Conservation (phyloP, 2,888 invertebrate species). For the Mylabris sibirica region DNA sequence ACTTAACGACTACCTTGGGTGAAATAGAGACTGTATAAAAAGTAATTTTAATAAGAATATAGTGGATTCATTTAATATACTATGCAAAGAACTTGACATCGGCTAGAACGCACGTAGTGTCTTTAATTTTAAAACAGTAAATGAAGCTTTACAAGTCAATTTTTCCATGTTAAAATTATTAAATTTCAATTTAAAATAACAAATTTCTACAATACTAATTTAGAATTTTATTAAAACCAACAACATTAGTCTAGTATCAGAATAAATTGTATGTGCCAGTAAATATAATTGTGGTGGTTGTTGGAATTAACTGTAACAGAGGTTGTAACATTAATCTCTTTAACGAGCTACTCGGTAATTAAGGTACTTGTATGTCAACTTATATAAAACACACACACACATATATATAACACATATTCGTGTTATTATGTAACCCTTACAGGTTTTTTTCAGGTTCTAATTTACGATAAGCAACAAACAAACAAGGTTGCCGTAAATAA, state of each 20-base stretch:
- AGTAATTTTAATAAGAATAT: slow-evolving; percentile 32
- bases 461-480: background rate
- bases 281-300: slow-evolving; percentile 2
- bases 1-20: slow-evolving; percentile 30
- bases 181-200: background rate
- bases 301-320: slow-evolving; percentile 1
- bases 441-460: background rate
- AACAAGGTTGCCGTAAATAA: background rate
- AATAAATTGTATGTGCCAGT: background rate
- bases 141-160: no score
- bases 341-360: slow-evolving; percentile 5
- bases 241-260: background rate
- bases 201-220: background rate
- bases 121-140: no score
- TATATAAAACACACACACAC: background rate
- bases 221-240: background rate
- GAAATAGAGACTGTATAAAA: slow-evolving; percentile 32
- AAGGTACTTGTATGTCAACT: background rate
- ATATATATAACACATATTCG: no score
- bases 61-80: slow-evolving; percentile 23
- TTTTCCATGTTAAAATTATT: no score
- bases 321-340: slow-evolving; percentile 12
- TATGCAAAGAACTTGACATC: background rate
- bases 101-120: no score
- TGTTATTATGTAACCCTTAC: background rate